Evolutionary conservation across 2,113 vertebrate genomes (phyloP).

Genomic region (Thalassoma bifasciatum): DNA sequence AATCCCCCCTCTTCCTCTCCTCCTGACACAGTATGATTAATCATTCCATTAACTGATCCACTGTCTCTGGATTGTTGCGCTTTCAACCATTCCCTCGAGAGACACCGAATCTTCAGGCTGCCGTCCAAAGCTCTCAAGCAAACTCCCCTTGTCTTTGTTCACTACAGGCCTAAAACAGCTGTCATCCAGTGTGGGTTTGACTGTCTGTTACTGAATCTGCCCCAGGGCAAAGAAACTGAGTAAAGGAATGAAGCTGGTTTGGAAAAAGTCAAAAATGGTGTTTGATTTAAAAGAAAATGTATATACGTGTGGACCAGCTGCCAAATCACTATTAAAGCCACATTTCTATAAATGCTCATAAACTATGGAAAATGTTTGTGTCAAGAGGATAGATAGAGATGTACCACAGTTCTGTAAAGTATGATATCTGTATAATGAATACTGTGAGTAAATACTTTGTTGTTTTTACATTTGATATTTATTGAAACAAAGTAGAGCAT

Average conservation of each 20-base stretch:
- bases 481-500: constrained; percentile 85
- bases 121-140: constrained; percentile 59
- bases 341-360: background rate
- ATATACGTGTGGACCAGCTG: background rate
- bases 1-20: constrained; percentile 49
- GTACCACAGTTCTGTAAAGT: too few species aligned
- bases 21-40: constrained; percentile 66
- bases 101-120: constrained; percentile 58
- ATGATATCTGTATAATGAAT: constrained; percentile 24
- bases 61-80: constrained; percentile 50
- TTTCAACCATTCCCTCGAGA: constrained; percentile 47
- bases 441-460: constrained; percentile 46
- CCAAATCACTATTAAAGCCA: background rate
- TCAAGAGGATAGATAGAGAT: constrained; percentile 3
- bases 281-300: background rate
- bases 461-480: constrained; percentile 83
- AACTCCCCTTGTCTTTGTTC: constrained; percentile 45
- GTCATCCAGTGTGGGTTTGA: constrained; percentile 49
- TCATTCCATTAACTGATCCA: constrained; percentile 69
- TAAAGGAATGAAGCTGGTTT: constrained; percentile 17
- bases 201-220: constrained; percentile 41
- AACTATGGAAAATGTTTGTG: background rate
- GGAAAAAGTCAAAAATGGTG: constrained; percentile 1
- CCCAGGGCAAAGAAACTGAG: constrained; percentile 1
- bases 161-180: constrained; percentile 50